A percentile compares a stretch with the other conserved stretches of the same genome.
These are phyloP conservation scores for Chionomys nivalis DNA, from an alignment of 2,113 vertebrate species.

Conservation along the genomic window DNA sequence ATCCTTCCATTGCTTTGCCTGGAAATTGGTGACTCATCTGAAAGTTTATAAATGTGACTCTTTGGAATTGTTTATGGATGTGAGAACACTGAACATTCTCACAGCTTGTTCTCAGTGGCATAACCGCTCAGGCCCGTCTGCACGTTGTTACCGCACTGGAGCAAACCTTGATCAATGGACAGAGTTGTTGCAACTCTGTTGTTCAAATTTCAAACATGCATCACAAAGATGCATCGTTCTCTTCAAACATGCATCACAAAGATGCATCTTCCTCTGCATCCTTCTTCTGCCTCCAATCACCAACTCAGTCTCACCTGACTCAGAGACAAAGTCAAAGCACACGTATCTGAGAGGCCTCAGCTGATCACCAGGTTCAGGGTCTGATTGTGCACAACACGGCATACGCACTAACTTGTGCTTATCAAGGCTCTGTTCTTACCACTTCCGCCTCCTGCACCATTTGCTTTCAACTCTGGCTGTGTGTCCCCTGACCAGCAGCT, in stretches of 20 bases:
- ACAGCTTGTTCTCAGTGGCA: not conserved
- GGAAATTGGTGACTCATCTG: conserved; percentile 38
- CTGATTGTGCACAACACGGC: not conserved
- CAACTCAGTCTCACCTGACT: not conserved
- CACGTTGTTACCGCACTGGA: not conserved
- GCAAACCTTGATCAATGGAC: not conserved
- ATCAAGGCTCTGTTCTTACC: not conserved
- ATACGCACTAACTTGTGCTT: not conserved
- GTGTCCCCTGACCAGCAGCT: not conserved
- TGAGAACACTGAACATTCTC: not conserved
- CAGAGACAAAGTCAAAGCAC: not conserved
- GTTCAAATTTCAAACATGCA: not conserved
- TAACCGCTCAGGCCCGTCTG: not conserved
- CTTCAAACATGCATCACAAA: not conserved
- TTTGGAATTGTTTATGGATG: not conserved
- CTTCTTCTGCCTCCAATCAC: not conserved
- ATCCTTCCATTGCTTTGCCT: conserved; percentile 2
- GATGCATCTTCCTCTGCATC: not conserved
- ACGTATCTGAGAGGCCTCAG: no score
- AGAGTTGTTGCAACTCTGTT: not conserved
- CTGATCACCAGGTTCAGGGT: not conserved
- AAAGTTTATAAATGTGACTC: conserved; percentile 1
- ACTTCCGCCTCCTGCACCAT: not conserved
- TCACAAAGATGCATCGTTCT: not conserved
- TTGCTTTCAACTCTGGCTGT: not conserved